Evolutionary conservation across 2,797 vertebrate species (phyloP), one percentile per base, ranked within the genome.

Genomic region (Sphenopsis melanotis): DNA sequence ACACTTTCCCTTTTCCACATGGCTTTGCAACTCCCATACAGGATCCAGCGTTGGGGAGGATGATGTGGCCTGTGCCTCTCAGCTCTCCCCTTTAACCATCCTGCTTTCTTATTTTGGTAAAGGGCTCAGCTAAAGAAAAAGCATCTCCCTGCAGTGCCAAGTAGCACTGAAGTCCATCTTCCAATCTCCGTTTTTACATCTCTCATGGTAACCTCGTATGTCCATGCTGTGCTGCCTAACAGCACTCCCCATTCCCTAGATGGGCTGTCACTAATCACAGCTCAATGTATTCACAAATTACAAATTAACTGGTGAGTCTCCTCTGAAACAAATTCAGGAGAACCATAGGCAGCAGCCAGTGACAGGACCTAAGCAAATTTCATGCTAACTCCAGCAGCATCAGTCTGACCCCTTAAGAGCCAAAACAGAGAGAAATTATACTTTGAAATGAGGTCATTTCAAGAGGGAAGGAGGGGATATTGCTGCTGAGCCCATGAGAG

Each of bases 391-490:
- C 53, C 70, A 66, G 77, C 21, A 83, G 55, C 37, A 71, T 64
- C 36, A 63, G 20, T 59, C 32, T 91, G 63, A 87, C 52, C 77
- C 29, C 24, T 79, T 60, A 44, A 76, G 84, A 90, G 41, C 47
- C 70, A 76, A 83, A 85, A 29, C 29, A 89, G 65, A 80, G 47
- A 82, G 23, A 93, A 93, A 80, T 2, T 39, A 34, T 65, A 53
- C 39, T 81, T 86, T 69, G 47, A 91, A 94, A 94, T 74, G 10
- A 92, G 88, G 83, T 70, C 88, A 92, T 70, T 87, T 70, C 20
- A 57, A 76, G 46, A 89, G 30, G 15, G 44, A 15, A 88, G 57
- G 24, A 87, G 20, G n/a, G 46, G 49, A 75, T 88, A 64, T 70
- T 83, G n/a, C 57, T 81, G n/a, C 69, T 92, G 63, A 83, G 42